Base-by-base conservation (phyloP, 2,113 vertebrate species). In the Toxotes chatareus region DNA sequence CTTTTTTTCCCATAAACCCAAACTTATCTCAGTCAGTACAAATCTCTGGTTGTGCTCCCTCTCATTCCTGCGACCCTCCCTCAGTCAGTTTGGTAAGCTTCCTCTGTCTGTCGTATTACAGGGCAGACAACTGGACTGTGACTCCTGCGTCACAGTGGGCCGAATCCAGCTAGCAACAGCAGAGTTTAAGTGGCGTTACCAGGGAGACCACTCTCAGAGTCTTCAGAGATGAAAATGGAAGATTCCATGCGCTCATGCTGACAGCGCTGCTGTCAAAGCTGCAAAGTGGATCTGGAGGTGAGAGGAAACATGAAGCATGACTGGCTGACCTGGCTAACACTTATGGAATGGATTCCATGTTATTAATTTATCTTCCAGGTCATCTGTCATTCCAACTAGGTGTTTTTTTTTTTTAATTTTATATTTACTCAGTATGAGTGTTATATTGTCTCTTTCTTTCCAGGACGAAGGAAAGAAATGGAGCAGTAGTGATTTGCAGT, bases 181-280 rank as follows among this genome's bases (percentile, higher is more conserved):
- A 44, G 61, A 70, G 55, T 80, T 85, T 86, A 32, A 65, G 74
- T 82, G 76, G 38, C 27, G 85, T 92, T 76, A 73, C 80, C 72
- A 84, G 46, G 27, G 83, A 71, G 77, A 87, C 80, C 6, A n/a
- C 42, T 76, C 55, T 62, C 1, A 0, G 3, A 65, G 47, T 79
- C 81, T n/a, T 67, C 19, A 3, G 70, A 66, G 86, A 81, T 73
- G 49, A 71, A 86, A 83, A 79, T 70, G 64, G 70, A 85, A 85
- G 84, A 79, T 82, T 90, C 67, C 47, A 60, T 59, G 67, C 62
- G 17, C 40, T 83, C 51, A 47, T 55, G 69, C 74, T 85, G 64
- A 57, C 72, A 65, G 66, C 0, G 19, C 40, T 46, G 67, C 76
- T 69, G 51, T 75, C 69, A 65, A 42, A 49, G 49, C 75, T 53